Evolutionary conservation across 2,113 vertebrate species (phyloP).

Genomic region (Regulus satrapa): DNA sequence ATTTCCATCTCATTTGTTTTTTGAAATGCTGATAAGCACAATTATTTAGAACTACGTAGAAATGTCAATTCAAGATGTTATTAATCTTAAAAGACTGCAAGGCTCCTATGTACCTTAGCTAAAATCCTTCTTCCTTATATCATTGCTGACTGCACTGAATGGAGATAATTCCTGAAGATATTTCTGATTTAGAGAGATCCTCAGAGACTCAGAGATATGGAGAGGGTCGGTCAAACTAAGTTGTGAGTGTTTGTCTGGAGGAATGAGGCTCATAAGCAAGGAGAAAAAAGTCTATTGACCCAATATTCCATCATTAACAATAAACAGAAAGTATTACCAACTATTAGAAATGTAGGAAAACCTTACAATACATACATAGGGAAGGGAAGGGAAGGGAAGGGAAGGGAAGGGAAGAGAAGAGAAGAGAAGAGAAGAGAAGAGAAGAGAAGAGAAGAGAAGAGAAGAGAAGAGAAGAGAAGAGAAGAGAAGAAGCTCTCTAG

Average conservation of each 20-base stretch:
- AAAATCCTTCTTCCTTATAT: background rate
- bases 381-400: background rate
- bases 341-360: background rate
- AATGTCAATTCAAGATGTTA: background rate
- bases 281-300: background rate
- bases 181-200: background rate
- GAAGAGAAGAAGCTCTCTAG: background rate
- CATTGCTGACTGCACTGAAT: background rate
- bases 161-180: background rate
- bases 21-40: background rate
- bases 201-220: background rate
- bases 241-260: background rate
- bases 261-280: background rate
- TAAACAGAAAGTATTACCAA: background rate
- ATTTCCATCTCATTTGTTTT: background rate
- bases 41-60: background rate
- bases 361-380: background rate
- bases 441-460: too few species aligned
- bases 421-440: background rate
- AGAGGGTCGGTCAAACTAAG: background rate
- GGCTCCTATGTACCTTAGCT: background rate
- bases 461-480: background rate
- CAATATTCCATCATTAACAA: background rate
- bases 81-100: background rate
- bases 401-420: background rate